These are phyloP conservation scores for Limnephilus lunatus DNA, from an alignment of 2,888 invertebrate species.

Conservation along the genomic window DNA sequence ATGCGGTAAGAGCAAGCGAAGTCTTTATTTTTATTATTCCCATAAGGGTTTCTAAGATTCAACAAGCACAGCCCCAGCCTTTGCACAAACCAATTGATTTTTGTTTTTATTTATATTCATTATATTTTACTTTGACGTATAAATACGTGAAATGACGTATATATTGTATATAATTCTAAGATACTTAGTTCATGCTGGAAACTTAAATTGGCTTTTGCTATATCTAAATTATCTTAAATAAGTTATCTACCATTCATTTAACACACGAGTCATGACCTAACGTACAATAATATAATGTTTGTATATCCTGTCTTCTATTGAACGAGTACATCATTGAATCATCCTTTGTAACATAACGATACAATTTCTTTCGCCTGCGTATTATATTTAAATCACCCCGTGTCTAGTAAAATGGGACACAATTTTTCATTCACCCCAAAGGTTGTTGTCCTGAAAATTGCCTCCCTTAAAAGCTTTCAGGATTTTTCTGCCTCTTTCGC, in stretches of 20 bases:
- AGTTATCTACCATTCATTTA: not conserved
- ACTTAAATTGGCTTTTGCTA: too few species aligned
- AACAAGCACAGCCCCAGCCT: not conserved
- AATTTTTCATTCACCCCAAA: slow-evolving; percentile 4
- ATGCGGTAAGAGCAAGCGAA: not conserved
- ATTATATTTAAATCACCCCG: not conserved
- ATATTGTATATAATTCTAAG: too few species aligned
- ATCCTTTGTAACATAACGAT: not conserved
- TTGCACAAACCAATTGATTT: not conserved
- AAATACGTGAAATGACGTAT: too few species aligned
- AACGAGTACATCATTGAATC: not conserved
- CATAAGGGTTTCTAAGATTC: not conserved
- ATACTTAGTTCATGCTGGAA: too few species aligned
- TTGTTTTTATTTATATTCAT: too few species aligned
- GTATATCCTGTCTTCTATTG: not conserved
- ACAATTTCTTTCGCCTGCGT: not conserved
- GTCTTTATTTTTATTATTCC: not conserved
- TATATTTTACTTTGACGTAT: too few species aligned
- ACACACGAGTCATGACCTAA: not conserved
- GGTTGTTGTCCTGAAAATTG: slow-evolving; percentile 5
- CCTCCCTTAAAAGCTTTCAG: slow-evolving; percentile 3
- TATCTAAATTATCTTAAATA: not conserved
- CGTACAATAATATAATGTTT: not conserved
- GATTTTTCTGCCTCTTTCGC: not conserved
- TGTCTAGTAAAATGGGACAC: not conserved